These are phyloP conservation scores for Sycophila texana DNA, from an alignment of 2,888 invertebrate genomes.

Conservation along the genomic window DNA sequence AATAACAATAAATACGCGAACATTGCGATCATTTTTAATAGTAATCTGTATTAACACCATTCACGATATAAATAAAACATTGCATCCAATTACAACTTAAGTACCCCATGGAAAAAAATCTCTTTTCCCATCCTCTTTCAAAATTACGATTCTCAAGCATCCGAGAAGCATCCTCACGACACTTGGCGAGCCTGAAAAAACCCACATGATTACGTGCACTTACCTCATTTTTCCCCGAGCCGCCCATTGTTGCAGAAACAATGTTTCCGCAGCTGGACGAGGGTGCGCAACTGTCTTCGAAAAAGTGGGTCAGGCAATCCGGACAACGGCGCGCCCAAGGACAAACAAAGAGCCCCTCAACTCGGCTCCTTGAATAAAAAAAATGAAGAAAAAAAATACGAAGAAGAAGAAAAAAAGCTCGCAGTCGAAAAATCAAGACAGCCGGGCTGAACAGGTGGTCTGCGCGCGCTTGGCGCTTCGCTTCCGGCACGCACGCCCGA, in stretches of 20 bases:
- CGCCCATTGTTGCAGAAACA: background rate
- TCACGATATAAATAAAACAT: no score
- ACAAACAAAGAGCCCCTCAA: background rate
- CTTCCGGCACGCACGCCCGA: background rate
- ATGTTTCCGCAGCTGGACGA: background rate
- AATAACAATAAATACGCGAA: no score
- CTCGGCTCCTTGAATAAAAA: background rate
- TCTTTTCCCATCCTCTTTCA: no score
- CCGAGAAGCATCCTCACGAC: no score
- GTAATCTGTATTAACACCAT: no score
- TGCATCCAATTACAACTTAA: no score
- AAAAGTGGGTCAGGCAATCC: conserved; percentile 29
- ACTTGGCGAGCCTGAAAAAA: no score
- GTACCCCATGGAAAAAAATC: no score
- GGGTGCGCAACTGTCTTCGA: background rate
- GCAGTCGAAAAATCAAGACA: conserved; percentile 23
- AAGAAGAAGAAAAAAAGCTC: conserved; percentile 3
- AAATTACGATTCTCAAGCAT: no score
- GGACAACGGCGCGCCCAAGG: background rate
- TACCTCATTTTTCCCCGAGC: no score
- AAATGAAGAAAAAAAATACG: background rate
- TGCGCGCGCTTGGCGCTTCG: background rate
- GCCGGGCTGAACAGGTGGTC: conserved; percentile 48
- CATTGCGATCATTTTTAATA: no score
- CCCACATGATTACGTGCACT: no score